Evolutionary conservation across 2,797 vertebrate genomes (phyloP).

Genomic region (Halcyon chelicuti): DNA sequence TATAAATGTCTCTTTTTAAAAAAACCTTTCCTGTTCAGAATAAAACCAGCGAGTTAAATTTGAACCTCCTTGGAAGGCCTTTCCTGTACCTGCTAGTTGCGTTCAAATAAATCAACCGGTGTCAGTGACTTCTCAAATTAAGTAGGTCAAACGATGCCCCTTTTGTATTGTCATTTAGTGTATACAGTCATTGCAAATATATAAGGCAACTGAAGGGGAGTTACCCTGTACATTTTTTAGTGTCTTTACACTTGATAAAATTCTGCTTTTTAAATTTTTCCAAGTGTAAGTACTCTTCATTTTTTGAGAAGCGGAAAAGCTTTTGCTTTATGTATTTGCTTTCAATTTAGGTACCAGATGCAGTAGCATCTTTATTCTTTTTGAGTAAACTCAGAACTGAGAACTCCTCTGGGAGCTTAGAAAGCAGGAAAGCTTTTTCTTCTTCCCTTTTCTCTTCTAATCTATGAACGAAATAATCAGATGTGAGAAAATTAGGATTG

Average conservation of each 20-base stretch:
- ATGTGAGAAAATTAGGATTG: background rate
- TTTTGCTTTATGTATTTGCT: background rate
- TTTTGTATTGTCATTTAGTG: background rate
- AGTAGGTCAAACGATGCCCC: background rate
- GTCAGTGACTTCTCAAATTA: background rate
- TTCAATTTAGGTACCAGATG: background rate
- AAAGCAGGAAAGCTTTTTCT: background rate
- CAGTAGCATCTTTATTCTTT: background rate
- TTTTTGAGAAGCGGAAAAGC: background rate
- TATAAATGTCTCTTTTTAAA: fast-evolving
- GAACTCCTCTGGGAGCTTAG: background rate
- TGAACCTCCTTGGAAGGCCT: background rate
- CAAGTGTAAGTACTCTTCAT: background rate
- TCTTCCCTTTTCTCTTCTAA: background rate
- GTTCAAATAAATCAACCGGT: background rate
- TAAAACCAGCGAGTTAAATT: background rate
- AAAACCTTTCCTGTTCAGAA: background rate
- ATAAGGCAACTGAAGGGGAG: background rate
- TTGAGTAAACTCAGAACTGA: background rate
- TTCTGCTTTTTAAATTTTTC: background rate
- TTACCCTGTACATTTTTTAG: background rate
- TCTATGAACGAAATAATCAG: background rate
- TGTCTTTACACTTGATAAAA: background rate
- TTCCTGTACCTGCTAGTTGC: background rate
- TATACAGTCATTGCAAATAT: background rate